Conservation (phyloP, 1,140 invertebrate genomes). For the Conus ventricosus region DNA sequence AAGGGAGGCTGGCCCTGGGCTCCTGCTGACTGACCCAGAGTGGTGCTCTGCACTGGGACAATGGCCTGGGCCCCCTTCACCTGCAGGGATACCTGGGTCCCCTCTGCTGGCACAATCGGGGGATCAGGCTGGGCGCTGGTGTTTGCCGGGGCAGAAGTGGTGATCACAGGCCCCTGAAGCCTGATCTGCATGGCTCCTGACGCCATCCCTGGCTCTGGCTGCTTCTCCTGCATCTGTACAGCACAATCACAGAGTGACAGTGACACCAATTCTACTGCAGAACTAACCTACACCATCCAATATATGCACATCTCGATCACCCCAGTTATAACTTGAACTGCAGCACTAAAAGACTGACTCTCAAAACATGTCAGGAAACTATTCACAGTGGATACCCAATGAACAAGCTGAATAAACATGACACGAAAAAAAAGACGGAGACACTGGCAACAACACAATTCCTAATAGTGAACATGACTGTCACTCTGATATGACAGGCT, state of each 20-base stretch:
- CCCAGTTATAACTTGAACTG: too few relatives aligned
- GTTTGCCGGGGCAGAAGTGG: not conserved
- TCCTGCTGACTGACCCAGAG: not conserved
- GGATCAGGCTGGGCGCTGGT: not conserved
- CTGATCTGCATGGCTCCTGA: not conserved
- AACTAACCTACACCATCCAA: too few relatives aligned
- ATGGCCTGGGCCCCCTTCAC: not conserved
- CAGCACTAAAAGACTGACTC: too few relatives aligned
- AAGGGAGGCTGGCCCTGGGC: not conserved
- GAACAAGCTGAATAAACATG: too few relatives aligned
- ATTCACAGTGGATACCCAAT: too few relatives aligned
- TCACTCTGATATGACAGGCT: too few relatives aligned
- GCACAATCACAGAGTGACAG: not conserved
- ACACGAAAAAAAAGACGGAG: too few relatives aligned
- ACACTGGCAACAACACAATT: too few relatives aligned
- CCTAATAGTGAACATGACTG: too few relatives aligned
- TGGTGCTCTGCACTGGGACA: not conserved
- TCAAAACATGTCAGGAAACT: too few relatives aligned
- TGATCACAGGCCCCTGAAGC: not conserved
- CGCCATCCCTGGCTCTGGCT: not conserved
- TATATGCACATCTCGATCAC: too few relatives aligned
- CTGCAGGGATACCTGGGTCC: not conserved
- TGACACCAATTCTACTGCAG: too few relatives aligned
- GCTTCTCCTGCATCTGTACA: not conserved
- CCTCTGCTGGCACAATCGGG: not conserved